Evolutionary conservation across 2,888 invertebrate genomes (phyloP).

Genomic region (Zeuzera pyrina): DNA sequence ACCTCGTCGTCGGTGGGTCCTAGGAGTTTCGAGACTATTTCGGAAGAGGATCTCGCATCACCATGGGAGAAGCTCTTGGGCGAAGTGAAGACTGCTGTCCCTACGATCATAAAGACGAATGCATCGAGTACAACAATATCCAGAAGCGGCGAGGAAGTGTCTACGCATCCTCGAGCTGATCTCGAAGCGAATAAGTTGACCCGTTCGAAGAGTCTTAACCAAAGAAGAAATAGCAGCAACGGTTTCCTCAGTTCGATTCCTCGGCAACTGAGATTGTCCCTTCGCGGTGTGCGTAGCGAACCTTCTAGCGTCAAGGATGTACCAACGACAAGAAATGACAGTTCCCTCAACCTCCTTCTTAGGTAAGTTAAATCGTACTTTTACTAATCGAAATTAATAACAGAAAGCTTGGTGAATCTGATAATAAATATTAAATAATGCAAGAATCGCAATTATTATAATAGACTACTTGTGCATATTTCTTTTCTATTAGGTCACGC

Average conservation of each 20-base stretch:
- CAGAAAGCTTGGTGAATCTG: no score
- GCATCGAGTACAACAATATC: slow-evolving; percentile 55
- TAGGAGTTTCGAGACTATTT: slow-evolving; percentile 68
- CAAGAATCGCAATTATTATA: no score
- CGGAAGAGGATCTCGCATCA: slow-evolving; percentile 53
- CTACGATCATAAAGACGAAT: slow-evolving; percentile 62
- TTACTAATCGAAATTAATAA: no score
- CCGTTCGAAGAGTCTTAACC: slow-evolving; percentile 63
- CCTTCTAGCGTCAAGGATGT: slow-evolving; percentile 65
- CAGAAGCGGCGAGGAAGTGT: slow-evolving; percentile 42
- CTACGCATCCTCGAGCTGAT: slow-evolving; percentile 40
- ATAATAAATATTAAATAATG: no score
- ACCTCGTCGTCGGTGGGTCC: slow-evolving; percentile 64
- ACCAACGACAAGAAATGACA: slow-evolving; percentile 63
- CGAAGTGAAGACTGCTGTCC: slow-evolving; percentile 55
- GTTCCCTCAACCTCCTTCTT: slow-evolving; percentile 64
- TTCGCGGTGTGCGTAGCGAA: slow-evolving; percentile 65
- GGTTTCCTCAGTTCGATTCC: slow-evolving; percentile 71
- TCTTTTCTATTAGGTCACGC: slow-evolving; percentile 5
- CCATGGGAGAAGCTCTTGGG: slow-evolving; percentile 67
- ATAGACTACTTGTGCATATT: no score
- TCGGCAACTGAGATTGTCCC: slow-evolving; percentile 62
- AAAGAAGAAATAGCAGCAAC: slow-evolving; percentile 59
- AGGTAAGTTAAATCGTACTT: no score
- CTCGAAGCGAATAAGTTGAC: slow-evolving; percentile 55